Evolutionary conservation across 2,888 invertebrate genomes (phyloP), one percentile per base, ranked within the genome.

Genomic region (Yponomeuta plumbellus): DNA sequence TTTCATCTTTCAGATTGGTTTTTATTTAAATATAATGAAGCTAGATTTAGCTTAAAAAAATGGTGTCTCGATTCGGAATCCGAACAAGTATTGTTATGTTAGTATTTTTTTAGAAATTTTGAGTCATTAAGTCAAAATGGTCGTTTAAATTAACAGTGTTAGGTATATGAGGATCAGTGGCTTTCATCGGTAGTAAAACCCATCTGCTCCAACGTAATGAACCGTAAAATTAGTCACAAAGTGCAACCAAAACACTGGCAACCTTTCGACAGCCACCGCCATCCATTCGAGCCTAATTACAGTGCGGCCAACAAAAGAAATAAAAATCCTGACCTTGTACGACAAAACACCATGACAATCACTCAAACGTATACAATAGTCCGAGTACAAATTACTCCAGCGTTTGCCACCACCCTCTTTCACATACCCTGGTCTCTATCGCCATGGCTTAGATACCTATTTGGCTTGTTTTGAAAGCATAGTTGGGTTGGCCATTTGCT

Each of bases 341-440:
- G 59, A 59, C 59, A 59, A 59, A 59, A 59, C 59, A 59, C 59
- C 59, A 59, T 59, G 22, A 23, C 59, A 59, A 59, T 59, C 23
- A 59, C 23, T 59, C 59, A 59, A 59, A 23, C 59, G 22, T 59
- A 22, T 22, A 59, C 59, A 59, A 59, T 59, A 59, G 11, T 22
- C 59, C 23, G 23, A 13, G 59, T 59, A 59, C 59, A 59, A 59
- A 59, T 59, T 59, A 59, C 59, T 59, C 20, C 23, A 59, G 13
- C 59, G 21, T 22, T 23, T 59, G 11, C 21, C 11, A 21, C 21
- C 0, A 59, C 23, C 21, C 59, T 22, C 21, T 5, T 59, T 59
- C 59, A 59, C 22, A 0, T 21, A 11, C 11, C 11, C 1, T 59
- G 10, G 59, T 22, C 8, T 59, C 59, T 59, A 59, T 59, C 11